Percentiles rank a stretch among this genome's conserved stretches.
Conservation (phyloP, 2,888 invertebrate genomes). For the Chymomyza amoena region DNA sequence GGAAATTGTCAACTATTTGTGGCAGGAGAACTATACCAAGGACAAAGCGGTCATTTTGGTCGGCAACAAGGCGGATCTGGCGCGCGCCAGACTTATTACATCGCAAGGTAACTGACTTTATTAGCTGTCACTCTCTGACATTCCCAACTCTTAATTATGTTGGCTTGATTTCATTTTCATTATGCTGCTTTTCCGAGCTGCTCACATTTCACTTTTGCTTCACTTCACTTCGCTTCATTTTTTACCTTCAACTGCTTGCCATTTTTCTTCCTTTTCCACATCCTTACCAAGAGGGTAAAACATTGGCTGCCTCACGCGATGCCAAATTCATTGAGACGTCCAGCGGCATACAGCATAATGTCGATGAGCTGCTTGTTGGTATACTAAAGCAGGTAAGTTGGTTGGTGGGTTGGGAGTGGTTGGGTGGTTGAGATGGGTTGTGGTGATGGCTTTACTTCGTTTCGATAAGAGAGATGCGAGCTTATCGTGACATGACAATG, state of each 20-base stretch:
- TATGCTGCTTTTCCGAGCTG: neutral
- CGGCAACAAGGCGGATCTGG: slow-evolving; percentile 95
- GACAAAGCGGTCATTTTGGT: slow-evolving; percentile 93
- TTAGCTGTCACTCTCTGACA: neutral
- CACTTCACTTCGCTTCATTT: slow-evolving; percentile 18
- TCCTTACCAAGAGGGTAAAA: slow-evolving; percentile 88
- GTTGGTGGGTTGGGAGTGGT: neutral
- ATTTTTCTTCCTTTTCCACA: slow-evolving; percentile 11
- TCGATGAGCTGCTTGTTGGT: slow-evolving; percentile 96
- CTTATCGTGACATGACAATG: neutral
- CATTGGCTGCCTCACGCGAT: slow-evolving; percentile 91
- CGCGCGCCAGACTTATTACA: slow-evolving; percentile 89
- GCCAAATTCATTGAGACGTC: slow-evolving; percentile 98
- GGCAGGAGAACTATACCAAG: slow-evolving; percentile 89
- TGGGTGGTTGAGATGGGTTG: neutral
- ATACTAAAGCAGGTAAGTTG: slow-evolving; percentile 87
- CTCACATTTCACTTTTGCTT: neutral
- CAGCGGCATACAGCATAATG: slow-evolving; percentile 96
- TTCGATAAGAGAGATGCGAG: neutral
- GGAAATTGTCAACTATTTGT: slow-evolving; percentile 91
- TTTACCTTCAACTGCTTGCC: slow-evolving; percentile 4
- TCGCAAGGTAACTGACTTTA: slow-evolving; percentile 84
- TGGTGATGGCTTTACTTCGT: neutral
- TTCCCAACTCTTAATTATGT: slow-evolving; percentile 60
- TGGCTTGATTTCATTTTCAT: slow-evolving; percentile 54